phyloP scores from a whole-genome alignment of 2,113 vertebrate species.

The Anas platyrhynchos region DNA sequence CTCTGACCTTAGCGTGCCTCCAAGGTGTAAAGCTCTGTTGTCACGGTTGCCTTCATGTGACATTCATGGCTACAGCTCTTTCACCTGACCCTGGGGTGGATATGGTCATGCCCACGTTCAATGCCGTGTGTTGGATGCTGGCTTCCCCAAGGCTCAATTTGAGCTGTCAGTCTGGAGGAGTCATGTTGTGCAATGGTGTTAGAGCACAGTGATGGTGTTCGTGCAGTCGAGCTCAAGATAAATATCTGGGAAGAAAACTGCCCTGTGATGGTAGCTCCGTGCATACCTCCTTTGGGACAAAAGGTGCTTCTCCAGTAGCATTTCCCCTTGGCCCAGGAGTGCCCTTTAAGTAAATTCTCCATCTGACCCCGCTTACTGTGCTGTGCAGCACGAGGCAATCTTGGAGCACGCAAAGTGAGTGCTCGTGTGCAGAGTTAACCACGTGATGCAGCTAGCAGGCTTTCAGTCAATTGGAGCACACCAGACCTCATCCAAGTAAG shows the following conservation, averaged over 20 bases:
- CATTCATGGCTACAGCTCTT: background rate
- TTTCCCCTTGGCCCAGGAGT: background rate
- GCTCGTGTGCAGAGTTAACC: background rate
- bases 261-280: background rate
- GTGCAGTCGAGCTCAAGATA: conserved; percentile 27
- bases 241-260: conserved; percentile 18
- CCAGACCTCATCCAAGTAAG: background rate
- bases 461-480: background rate
- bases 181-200: background rate
- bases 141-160: conserved; percentile 2
- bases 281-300: conserved; percentile 1
- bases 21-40: rapidly evolving
- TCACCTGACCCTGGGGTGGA: conserved; percentile 27
- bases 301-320: background rate
- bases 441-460: background rate
- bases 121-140: background rate
- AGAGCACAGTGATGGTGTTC: background rate
- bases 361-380: background rate
- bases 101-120: background rate
- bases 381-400: background rate
- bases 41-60: background rate
- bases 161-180: conserved; percentile 22
- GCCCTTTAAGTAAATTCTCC: background rate
- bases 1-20: background rate
- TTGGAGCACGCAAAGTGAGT: background rate